Percentiles rank a stretch among this genome's conserved stretches.
These are phyloP conservation scores for Leuctra nigra DNA, from an alignment of 2,888 invertebrate genomes.

Conservation along the genomic window DNA sequence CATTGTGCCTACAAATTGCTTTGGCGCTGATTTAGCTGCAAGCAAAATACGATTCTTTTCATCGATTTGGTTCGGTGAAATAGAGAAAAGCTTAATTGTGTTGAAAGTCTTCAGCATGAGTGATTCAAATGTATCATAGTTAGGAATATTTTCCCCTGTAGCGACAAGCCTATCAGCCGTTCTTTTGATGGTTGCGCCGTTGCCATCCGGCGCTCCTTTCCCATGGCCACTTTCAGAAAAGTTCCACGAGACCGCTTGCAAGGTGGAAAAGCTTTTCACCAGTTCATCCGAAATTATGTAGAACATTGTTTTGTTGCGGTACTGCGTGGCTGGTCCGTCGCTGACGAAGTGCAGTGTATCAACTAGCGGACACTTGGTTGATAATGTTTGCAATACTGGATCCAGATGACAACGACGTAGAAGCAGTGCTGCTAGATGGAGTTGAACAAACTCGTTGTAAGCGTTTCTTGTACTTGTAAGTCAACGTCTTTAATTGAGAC, in stretches of 20 bases:
- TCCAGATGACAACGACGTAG: no score
- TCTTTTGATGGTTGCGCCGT: not conserved
- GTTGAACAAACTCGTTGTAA: no score
- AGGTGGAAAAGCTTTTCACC: not conserved
- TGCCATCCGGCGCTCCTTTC: not conserved
- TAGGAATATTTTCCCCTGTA: not conserved
- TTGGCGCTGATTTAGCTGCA: no score
- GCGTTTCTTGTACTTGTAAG: no score
- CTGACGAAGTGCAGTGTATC: slow-evolving; percentile 1
- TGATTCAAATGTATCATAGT: not conserved
- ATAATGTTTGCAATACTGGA: not conserved
- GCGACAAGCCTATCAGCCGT: not conserved
- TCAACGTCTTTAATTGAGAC: no score
- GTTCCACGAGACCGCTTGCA: not conserved
- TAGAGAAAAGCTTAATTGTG: not conserved
- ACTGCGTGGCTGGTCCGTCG: slow-evolving; percentile 14
- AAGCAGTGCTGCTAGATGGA: no score
- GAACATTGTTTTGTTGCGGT: slow-evolving; percentile 8
- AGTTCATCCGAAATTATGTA: not conserved
- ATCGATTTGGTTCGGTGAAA: no score
- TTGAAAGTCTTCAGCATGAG: not conserved
- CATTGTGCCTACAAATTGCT: no score
- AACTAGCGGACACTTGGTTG: not conserved
- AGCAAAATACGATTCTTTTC: no score
- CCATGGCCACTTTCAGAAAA: not conserved